Evolutionary conservation across 2,888 invertebrate genomes (phyloP), one percentile per base, ranked within the genome.

Genomic region (Nezara viridula): DNA sequence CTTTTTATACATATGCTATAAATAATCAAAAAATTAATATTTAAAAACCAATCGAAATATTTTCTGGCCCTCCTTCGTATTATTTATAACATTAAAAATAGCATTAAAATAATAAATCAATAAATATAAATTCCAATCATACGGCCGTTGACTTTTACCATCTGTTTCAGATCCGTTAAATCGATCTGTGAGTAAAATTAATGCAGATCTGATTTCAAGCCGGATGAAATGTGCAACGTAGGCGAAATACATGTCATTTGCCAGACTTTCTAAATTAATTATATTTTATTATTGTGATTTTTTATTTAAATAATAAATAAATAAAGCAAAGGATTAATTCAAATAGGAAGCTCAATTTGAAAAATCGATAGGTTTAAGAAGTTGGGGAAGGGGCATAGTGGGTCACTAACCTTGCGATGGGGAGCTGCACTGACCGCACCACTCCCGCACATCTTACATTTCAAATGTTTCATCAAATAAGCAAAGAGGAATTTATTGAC

Each of bases 141-240:
- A 2, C 24, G n/a, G 55, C n/a, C n/a, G n/a, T n/a, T n/a, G n/a
- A n/a, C n/a, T n/a, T n/a, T n/a, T 24, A 52, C 60, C 60, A 60
- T 60, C n/a, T 60, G 60, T 60, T 60, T 60, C 27, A n/a, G 27
- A 60, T 60, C 60, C 60, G 27, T 60, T 27, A 60, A 60, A 60
- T 27, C 27, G 60, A 27, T 60, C n/a, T 60, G 27, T 12, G n/a
- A 60, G 27, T 60, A 60, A 60, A 27, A 60, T 60, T 60, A 60
- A 27, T 60, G 60, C 4, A 60, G 12, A 27, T 27, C 60, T 60
- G 60, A 60, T 60, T 60, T 27, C 27, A 19, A 60, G n/a, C 7
- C 27, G n/a, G 24, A 24, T 52, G 52, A 52, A 52, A 60, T 27
- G 27, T 60, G n/a, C n/a, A 9, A 27, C 60, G 27, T 60, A 60